A percentile compares a stretch with the other conserved stretches of the same genome.
Evolutionary conservation across 2,113 vertebrate genomes (phyloP).

Genomic region (Actinemys pallida): DNA sequence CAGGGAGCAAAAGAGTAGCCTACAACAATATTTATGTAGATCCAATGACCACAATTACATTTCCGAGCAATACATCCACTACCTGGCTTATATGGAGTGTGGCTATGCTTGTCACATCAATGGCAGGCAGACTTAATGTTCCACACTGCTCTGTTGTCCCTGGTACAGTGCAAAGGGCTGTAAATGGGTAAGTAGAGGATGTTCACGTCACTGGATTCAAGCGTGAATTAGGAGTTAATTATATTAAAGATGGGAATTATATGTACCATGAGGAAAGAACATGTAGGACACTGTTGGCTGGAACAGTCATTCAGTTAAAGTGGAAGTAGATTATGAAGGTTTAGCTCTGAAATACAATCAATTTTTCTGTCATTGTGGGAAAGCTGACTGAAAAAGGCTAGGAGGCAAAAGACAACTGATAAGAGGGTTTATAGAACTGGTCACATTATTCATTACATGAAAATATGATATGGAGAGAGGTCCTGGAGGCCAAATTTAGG

Average conservation of each 20-base stretch:
- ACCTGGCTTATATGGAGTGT: not conserved
- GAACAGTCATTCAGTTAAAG: slow-evolving; percentile 10
- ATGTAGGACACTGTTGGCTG: not conserved
- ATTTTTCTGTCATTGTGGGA: slow-evolving; percentile 21
- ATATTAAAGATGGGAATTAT: not conserved
- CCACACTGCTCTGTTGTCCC: not conserved
- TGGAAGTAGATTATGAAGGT: not conserved
- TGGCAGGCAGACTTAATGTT: not conserved
- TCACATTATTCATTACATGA: not conserved
- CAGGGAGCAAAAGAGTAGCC: not conserved
- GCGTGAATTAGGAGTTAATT: not conserved
- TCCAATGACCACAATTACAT: not conserved
- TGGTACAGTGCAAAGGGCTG: not conserved
- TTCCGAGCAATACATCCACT: not conserved
- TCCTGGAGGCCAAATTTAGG: too few species aligned
- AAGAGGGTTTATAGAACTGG: slow-evolving; percentile 11
- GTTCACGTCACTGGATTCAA: not conserved
- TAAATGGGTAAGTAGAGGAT: not conserved
- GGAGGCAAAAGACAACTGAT: not conserved
- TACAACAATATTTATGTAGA: not conserved
- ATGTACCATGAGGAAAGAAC: not conserved
- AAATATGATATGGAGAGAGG: not conserved
- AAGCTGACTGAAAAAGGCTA: slow-evolving; percentile 22
- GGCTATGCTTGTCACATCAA: not conserved
- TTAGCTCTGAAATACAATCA: slow-evolving; percentile 24